Evolutionary conservation across 1,140 invertebrate genomes (phyloP).

Genomic region (Bombus pascuorum): DNA sequence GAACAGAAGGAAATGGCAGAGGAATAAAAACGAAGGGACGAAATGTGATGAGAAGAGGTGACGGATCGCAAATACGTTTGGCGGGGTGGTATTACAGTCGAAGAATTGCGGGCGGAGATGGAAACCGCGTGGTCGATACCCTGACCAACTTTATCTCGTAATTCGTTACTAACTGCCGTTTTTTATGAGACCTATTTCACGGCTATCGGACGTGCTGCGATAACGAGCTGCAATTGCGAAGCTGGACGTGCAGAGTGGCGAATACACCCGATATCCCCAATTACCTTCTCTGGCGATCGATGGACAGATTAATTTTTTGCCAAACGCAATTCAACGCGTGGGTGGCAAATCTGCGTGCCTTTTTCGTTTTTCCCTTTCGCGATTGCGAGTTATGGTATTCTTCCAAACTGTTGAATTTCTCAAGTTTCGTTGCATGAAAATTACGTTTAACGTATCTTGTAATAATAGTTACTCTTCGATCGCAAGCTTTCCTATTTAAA

Average conservation of each 20-base stretch:
- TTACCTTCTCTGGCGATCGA: background rate
- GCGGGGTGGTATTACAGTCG: background rate
- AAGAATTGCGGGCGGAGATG: constrained; percentile 24
- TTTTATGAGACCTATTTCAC: constrained; percentile 40
- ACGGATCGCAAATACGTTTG: background rate
- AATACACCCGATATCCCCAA: constrained; percentile 29
- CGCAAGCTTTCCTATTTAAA: too few relatives aligned
- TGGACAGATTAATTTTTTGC: background rate
- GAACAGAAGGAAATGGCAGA: background rate
- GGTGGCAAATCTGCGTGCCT: too few relatives aligned
- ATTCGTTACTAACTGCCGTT: constrained; percentile 50
- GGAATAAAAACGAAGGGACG: background rate
- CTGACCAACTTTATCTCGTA: constrained; percentile 59
- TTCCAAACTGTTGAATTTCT: too few relatives aligned
- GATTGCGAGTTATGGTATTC: too few relatives aligned
- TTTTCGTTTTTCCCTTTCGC: too few relatives aligned
- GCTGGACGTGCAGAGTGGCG: background rate
- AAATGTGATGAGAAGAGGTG: background rate
- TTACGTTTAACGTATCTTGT: too few relatives aligned
- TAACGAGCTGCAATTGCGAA: constrained; percentile 35
- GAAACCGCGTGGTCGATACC: constrained; percentile 46
- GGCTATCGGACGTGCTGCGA: constrained; percentile 25
- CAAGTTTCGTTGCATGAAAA: too few relatives aligned
- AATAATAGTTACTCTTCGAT: too few relatives aligned
- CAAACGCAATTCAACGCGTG: background rate